Evolutionary conservation across 2,888 invertebrate species (phyloP), one percentile per base, ranked within the genome.

Genomic region (Metalampra italica): DNA sequence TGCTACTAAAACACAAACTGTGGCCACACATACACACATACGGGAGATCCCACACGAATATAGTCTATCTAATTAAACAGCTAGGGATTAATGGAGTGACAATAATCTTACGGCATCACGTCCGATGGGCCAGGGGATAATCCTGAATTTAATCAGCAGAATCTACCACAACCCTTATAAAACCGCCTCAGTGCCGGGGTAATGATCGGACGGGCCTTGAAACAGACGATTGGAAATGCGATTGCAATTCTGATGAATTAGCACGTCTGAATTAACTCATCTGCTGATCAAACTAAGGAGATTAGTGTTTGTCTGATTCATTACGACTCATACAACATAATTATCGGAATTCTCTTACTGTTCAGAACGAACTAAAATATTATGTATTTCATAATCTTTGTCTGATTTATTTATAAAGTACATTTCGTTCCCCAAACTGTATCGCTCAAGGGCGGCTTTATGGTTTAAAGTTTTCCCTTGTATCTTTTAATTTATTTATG

Each of bases 41-140:
- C 15, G 46, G 32, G 43, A 38, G 40, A 46, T 29, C 7, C 13
- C 37, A 22, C 30, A 40, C 43, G 40, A 44, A 44, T 40, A 32
- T 15, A 39, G 13, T n/a, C 37, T 29, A 45, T 82, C 73, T 85
- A 83, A 85, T 84, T 84, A 82, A 82, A 79, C 75, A 73, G 71
- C 70, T 70, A 59, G 61, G 78, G 81, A 82, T 85, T 83, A 86
- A 84, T 85, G 83, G 81, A 73, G 83, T 86, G 87, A 86, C 86
- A 85, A 86, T 86, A 86, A 86, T 86, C 81, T 85, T 77, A 78
- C 67, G 70, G 77, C 73, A 66, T 72, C 71, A 64, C 69, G 68
- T 66, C 71, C 68, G 66, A 64, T 62, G 68, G 75, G 73, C 64
- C 62, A 62, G 58, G 69, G 80, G 85, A 83, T 87, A 75, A 85